Evolutionary conservation across 2,797 vertebrate species (phyloP).

Genomic region (Morus bassanus): DNA sequence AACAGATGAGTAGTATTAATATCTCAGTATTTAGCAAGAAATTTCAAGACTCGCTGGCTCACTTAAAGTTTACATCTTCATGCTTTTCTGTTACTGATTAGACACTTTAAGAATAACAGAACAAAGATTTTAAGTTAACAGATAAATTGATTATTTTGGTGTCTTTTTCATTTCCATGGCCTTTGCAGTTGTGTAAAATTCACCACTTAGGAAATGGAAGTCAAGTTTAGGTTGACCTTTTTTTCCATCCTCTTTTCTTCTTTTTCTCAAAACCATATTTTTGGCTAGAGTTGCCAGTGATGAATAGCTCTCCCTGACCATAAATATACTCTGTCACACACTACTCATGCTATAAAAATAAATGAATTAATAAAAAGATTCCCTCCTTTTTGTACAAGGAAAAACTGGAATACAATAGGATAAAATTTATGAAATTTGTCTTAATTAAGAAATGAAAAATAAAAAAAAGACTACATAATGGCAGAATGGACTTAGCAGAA

Average conservation of each 20-base stretch:
- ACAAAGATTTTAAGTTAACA: neutral
- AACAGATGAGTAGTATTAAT: neutral
- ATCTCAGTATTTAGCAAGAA: neutral
- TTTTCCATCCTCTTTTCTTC: neutral
- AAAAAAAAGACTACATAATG: neutral
- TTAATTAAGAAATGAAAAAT: neutral
- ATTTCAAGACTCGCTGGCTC: neutral
- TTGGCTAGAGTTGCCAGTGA: neutral
- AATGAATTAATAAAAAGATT: neutral
- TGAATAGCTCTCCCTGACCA: neutral
- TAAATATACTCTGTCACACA: neutral
- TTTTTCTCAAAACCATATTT: neutral
- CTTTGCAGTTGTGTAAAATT: neutral
- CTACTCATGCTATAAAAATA: neutral
- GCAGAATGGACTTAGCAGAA: neutral
- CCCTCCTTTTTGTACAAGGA: neutral
- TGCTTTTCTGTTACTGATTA: neutral
- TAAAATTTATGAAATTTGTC: neutral
- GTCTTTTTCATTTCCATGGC: neutral
- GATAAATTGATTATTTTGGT: neutral
- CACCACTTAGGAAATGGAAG: neutral
- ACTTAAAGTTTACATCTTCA: neutral
- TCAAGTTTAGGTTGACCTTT: neutral
- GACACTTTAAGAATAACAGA: neutral
- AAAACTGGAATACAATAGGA: neutral